phyloP scores from a whole-genome alignment of 2,888 invertebrate species.

The Adineta ricciae region DNA sequence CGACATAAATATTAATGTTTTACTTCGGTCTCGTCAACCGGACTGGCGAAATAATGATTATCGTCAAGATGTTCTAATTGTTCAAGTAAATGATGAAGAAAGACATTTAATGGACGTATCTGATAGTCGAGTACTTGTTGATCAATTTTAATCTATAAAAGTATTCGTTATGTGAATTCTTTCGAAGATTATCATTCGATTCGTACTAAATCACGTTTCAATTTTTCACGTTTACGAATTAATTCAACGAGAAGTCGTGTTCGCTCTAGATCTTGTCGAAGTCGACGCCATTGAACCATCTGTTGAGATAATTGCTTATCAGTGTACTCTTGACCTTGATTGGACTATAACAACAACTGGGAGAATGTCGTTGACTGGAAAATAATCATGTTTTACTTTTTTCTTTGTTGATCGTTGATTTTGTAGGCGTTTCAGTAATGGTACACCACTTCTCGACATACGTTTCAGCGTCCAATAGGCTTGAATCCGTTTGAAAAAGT shows the following conservation, averaged over 20 bases:
- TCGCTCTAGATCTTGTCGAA: conserved; percentile 83
- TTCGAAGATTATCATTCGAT: too few relatives aligned
- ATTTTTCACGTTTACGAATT: conserved; percentile 84
- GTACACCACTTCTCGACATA: conserved; percentile 86
- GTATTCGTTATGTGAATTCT: too few relatives aligned
- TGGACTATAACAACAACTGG: background rate
- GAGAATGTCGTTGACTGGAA: too few relatives aligned
- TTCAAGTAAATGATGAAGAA: conserved; percentile 66
- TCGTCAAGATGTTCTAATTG: conserved; percentile 68
- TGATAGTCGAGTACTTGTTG: conserved; percentile 63
- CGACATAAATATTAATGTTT: background rate
- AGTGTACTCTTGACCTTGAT: background rate
- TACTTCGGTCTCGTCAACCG: conserved; percentile 64
- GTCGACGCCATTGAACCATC: conserved; percentile 79
- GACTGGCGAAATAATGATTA: conserved; percentile 78
- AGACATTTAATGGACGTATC: conserved; percentile 70
- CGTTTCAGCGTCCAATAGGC: conserved; percentile 95
- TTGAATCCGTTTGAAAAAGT: conserved; percentile 75
- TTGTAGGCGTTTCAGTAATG: conserved; percentile 60
- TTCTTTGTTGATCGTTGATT: conserved; percentile 24
- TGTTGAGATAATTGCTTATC: conserved; percentile 38
- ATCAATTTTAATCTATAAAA: conserved; percentile 56
- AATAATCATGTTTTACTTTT: background rate
- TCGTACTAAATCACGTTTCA: conserved; percentile 66
- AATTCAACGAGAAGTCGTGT: conserved; percentile 82